A percentile compares a stretch with the other conserved stretches of the same genome.
Conservation (phyloP, 2,113 vertebrate genomes). For the Neofelis nebulosa region DNA sequence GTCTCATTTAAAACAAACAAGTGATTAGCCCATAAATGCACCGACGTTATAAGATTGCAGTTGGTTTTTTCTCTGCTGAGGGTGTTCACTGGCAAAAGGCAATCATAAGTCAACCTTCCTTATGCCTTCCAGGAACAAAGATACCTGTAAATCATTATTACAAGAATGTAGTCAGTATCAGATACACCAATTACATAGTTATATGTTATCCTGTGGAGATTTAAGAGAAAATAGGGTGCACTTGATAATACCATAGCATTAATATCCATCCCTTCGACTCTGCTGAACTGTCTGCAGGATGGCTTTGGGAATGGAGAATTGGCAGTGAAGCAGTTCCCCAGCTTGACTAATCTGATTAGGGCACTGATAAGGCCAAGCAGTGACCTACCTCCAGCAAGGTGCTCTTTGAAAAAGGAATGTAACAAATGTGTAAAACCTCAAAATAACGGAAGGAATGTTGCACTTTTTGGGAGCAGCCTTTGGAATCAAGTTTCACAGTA, state of each 20-base stretch:
- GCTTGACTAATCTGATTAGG: background rate
- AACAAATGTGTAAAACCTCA: background rate
- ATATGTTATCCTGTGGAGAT: background rate
- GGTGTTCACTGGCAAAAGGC: background rate
- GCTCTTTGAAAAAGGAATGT: background rate
- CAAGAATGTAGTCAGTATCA: background rate
- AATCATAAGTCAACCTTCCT: background rate
- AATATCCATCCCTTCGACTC: background rate
- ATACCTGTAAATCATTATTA: background rate
- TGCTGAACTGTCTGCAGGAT: background rate
- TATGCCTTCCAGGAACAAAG: background rate
- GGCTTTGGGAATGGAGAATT: background rate
- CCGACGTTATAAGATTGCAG: background rate
- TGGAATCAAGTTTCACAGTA: slow-evolving; percentile 38
- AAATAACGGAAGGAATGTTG: background rate
- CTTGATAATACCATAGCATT: background rate
- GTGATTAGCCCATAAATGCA: slow-evolving; percentile 47
- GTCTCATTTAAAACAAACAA: slow-evolving; percentile 52
- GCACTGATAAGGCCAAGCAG: background rate
- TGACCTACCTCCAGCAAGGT: background rate
- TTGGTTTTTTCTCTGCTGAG: slow-evolving; percentile 5
- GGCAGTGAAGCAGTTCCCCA: background rate
- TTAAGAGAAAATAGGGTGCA: background rate
- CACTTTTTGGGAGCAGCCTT: background rate
- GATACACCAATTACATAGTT: background rate